phyloP scores from a whole-genome alignment of 2,797 vertebrate species.

The Coluber constrictor region DNA sequence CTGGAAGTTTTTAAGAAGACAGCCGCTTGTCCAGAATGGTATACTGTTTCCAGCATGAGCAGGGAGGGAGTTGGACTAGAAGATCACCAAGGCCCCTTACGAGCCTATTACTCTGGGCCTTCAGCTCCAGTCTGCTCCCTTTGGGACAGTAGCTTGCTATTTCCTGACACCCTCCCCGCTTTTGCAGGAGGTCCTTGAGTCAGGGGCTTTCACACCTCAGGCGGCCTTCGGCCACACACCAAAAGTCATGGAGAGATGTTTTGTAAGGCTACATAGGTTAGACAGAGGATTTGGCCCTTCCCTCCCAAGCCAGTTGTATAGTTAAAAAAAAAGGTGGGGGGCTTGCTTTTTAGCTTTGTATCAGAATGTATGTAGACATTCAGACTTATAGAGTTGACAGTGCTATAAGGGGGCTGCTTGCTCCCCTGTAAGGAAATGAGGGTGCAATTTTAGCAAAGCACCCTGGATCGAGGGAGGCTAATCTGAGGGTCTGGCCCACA shows the following conservation, averaged over 20 bases:
- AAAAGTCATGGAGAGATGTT: not conserved
- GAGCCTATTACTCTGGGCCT: not conserved
- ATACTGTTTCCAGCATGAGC: not conserved
- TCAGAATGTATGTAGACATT: not conserved
- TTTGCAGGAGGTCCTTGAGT: not conserved
- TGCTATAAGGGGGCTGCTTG: not conserved
- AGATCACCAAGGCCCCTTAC: too few relatives aligned
- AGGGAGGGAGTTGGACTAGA: not conserved
- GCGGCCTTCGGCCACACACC: not conserved
- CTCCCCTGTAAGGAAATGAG: not conserved
- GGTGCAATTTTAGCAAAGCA: not conserved
- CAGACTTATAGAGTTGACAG: not conserved
- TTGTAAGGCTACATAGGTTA: not conserved
- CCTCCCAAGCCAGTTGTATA: not conserved
- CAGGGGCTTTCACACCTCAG: not conserved
- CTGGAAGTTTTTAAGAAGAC: not conserved
- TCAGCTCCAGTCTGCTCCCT: not conserved
- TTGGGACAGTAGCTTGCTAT: not conserved
- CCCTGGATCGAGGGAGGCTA: not conserved
- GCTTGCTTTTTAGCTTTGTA: not conserved
- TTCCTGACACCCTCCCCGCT: not conserved
- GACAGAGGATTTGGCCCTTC: not conserved
- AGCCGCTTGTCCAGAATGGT: not conserved
- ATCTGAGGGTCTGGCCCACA: not conserved
- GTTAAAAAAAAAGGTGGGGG: not conserved